A percentile compares a stretch with the other conserved stretches of the same genome.
Conservation (phyloP, 1,140 invertebrate species). For the Zaprionus camerounensis region DNA sequence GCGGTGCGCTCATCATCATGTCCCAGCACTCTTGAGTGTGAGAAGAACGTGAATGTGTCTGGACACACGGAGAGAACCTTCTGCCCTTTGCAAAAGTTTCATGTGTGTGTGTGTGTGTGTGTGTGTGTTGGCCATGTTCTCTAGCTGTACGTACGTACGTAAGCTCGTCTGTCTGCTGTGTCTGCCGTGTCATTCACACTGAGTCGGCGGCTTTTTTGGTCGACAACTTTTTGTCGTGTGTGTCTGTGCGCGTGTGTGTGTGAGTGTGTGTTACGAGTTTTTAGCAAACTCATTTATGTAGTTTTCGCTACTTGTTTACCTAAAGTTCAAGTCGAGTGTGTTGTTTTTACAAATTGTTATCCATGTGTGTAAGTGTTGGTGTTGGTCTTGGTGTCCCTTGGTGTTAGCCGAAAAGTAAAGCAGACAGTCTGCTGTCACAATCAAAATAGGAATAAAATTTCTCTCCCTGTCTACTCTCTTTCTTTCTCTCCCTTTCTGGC, state of each 20-base stretch:
- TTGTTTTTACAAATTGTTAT: slow-evolving; percentile 83
- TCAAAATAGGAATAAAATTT: slow-evolving; percentile 16
- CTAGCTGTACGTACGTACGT: background rate
- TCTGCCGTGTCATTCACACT: slow-evolving; percentile 75
- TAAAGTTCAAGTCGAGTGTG: slow-evolving; percentile 80
- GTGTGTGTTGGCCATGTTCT: slow-evolving; percentile 4
- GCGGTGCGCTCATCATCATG: slow-evolving; percentile 29
- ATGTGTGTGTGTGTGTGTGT: background rate
- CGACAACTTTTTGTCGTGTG: slow-evolving; percentile 60
- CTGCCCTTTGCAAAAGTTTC: slow-evolving; percentile 40
- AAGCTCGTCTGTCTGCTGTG: background rate
- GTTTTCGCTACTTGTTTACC: slow-evolving; percentile 79
- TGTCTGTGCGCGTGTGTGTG: slow-evolving; percentile 34
- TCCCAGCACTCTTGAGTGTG: slow-evolving; percentile 57
- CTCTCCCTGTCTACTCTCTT: slow-evolving; percentile 11
- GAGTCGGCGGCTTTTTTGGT: slow-evolving; percentile 43
- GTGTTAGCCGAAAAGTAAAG: slow-evolving; percentile 49
- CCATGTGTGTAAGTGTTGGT: slow-evolving; percentile 38
- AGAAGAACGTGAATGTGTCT: slow-evolving; percentile 70
- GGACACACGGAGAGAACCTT: slow-evolving; percentile 51
- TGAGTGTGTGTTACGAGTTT: slow-evolving; percentile 56
- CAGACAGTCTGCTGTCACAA: slow-evolving; percentile 27
- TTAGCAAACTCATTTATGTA: slow-evolving; percentile 82
- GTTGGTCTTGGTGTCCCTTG: slow-evolving; percentile 26
- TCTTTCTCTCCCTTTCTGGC: slow-evolving; percentile 34